These are phyloP conservation scores for Drosophila orosa DNA, from an alignment of 1,140 invertebrate species.

Conservation along the genomic window DNA sequence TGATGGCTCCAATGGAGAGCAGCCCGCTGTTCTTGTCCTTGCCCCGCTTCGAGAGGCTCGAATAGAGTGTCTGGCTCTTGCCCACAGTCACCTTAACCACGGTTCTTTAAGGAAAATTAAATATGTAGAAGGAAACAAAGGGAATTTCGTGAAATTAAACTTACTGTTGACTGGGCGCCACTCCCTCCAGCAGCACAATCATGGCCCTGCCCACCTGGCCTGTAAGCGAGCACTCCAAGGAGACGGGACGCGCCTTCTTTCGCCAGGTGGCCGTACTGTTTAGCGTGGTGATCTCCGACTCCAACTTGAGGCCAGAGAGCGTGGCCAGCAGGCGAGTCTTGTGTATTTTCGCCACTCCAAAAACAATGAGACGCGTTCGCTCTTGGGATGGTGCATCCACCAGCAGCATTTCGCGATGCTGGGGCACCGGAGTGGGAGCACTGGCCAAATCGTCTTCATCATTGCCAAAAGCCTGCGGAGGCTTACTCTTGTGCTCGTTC, in stretches of 20 bases:
- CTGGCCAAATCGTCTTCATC: slow-evolving; percentile 85
- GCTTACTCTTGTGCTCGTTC: slow-evolving; percentile 68
- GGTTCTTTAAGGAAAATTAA: slow-evolving; percentile 86
- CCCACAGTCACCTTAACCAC: slow-evolving; percentile 96
- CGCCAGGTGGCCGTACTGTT: slow-evolving; percentile 83
- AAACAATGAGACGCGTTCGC: slow-evolving; percentile 85
- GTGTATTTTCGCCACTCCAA: slow-evolving; percentile 95
- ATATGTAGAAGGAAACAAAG: neutral
- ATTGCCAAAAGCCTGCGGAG: slow-evolving; percentile 58
- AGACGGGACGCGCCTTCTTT: slow-evolving; percentile 80
- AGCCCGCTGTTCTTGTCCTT: slow-evolving; percentile 95
- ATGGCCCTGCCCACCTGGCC: slow-evolving; percentile 96
- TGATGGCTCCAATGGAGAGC: slow-evolving; percentile 93
- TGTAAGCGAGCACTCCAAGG: slow-evolving; percentile 94
- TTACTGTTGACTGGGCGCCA: slow-evolving; percentile 94
- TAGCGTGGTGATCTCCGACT: slow-evolving; percentile 82
- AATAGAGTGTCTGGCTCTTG: slow-evolving; percentile 96
- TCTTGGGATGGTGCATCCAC: slow-evolving; percentile 69
- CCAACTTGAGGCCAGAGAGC: slow-evolving; percentile 93
- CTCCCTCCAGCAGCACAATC: slow-evolving; percentile 96
- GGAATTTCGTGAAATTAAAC: slow-evolving; percentile 11
- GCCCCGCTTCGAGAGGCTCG: slow-evolving; percentile 90
- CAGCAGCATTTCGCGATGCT: slow-evolving; percentile 74
- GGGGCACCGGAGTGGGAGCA: slow-evolving; percentile 85
- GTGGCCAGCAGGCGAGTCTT: slow-evolving; percentile 94